Percentiles rank a stretch among this genome's conserved stretches.
Evolutionary conservation across 2,797 vertebrate genomes (phyloP).

Genomic region (Astyanax mexicanus): DNA sequence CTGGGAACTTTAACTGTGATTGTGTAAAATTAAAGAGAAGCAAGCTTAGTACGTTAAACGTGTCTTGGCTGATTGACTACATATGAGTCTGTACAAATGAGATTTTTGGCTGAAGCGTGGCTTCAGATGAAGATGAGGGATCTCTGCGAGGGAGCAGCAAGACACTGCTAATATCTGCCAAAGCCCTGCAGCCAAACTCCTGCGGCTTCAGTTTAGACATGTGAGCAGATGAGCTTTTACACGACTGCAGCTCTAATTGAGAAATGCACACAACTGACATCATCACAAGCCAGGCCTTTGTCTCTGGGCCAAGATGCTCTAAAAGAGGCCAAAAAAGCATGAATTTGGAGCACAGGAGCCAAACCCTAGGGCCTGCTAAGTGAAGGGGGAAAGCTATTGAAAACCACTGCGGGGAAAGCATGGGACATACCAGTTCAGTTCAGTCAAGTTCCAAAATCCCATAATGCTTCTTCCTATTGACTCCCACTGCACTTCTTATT

Average conservation of each 20-base stretch:
- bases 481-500: conserved; percentile 14
- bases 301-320: conserved; percentile 48
- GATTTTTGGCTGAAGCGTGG: neutral
- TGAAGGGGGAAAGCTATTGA: conserved; percentile 32
- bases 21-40: neutral
- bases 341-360: conserved; percentile 52
- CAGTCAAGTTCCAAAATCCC: conserved; percentile 37
- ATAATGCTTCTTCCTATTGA: conserved; percentile 46
- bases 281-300: conserved; percentile 63
- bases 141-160: neutral
- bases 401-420: conserved; percentile 47
- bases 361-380: conserved; percentile 45
- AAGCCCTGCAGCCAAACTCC: conserved; percentile 57
- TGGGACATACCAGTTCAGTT: conserved; percentile 46
- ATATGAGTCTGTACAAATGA: neutral
- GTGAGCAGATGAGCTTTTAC: conserved; percentile 60
- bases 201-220: conserved; percentile 66
- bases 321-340: conserved; percentile 50
- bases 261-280: conserved; percentile 69
- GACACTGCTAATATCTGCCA: conserved; percentile 28
- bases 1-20: too few relatives aligned
- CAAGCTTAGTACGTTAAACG: neutral
- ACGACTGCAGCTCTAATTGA: conserved; percentile 66
- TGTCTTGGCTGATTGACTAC: neutral
- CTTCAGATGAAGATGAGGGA: neutral